Evolutionary conservation across 64 coral and sea anemone species (phyloP).

Genomic region (Cladopsammia gracilis): DNA sequence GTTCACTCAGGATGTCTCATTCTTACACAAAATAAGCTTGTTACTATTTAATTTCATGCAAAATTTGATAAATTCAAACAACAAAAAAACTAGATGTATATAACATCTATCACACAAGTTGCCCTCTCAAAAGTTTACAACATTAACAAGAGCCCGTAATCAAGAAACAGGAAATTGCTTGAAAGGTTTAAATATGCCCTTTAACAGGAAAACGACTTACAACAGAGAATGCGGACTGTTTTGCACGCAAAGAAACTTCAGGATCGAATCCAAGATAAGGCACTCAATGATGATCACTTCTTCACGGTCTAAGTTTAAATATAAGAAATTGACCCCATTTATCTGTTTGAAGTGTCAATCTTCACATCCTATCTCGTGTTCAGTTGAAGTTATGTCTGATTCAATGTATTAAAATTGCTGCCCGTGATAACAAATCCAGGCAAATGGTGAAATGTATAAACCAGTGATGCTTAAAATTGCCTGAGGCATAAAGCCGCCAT

Average conservation of each 20-base stretch:
- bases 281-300: background rate
- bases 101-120: background rate
- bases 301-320: background rate
- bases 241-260: too few species aligned
- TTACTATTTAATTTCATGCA: too few species aligned
- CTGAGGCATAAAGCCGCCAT: background rate
- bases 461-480: background rate
- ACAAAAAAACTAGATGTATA: background rate
- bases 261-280: too few species aligned
- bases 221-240: background rate
- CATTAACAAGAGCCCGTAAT: background rate
- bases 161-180: background rate
- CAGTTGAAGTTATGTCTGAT: background rate
- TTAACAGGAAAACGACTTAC: background rate
- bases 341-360: background rate
- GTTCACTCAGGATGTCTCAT: too few species aligned
- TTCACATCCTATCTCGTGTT: background rate
- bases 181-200: background rate
- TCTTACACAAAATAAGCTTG: too few species aligned
- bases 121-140: background rate
- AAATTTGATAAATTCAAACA: too few species aligned
- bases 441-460: conserved; percentile 1
- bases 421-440: background rate
- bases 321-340: background rate
- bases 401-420: background rate